Percentiles rank a stretch among this genome's conserved stretches.
phyloP scores from a whole-genome alignment of 2,113 vertebrate genomes.

The Boulengeromyrus knoepffleri region DNA sequence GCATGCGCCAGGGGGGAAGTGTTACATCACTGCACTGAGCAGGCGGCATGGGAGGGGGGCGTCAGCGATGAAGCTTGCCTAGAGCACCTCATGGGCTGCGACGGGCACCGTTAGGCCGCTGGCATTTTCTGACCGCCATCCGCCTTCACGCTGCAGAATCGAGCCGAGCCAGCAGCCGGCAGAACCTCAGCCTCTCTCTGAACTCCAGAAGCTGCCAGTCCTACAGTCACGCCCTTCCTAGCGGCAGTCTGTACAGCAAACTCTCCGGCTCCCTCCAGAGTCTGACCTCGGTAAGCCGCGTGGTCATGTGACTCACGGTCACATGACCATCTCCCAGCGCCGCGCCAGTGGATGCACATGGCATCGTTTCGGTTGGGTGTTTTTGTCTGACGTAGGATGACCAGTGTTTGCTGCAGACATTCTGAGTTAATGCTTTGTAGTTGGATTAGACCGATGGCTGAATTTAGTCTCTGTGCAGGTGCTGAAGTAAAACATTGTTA shows the following conservation, averaged over 20 bases:
- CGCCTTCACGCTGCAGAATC: conserved; percentile 58
- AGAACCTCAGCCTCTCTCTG: conserved; percentile 76
- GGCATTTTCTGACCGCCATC: neutral
- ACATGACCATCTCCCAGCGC: neutral
- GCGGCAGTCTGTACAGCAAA: conserved; percentile 71
- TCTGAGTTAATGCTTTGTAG: neutral
- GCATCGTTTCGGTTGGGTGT: neutral
- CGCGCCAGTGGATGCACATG: neutral
- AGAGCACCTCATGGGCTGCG: neutral
- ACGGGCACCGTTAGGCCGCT: neutral
- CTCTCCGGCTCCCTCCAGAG: conserved; percentile 81
- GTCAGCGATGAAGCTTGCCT: too few species aligned
- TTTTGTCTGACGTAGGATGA: neutral
- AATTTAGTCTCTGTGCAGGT: neutral
- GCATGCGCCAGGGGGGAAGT: fast-evolving
- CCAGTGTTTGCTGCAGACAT: neutral
- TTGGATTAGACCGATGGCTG: neutral
- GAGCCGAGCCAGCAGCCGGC: conserved; percentile 69
- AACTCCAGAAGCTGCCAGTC: conserved; percentile 69
- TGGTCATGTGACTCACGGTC: neutral
- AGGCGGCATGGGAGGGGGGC: too few species aligned
- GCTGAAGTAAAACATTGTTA: neutral
- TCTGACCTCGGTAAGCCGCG: conserved; percentile 72
- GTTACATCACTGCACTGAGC: neutral
- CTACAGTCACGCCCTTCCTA: conserved; percentile 52